Evolutionary conservation across 2,888 invertebrate genomes (phyloP).

Genomic region (Caenorhabditis sinica): DNA sequence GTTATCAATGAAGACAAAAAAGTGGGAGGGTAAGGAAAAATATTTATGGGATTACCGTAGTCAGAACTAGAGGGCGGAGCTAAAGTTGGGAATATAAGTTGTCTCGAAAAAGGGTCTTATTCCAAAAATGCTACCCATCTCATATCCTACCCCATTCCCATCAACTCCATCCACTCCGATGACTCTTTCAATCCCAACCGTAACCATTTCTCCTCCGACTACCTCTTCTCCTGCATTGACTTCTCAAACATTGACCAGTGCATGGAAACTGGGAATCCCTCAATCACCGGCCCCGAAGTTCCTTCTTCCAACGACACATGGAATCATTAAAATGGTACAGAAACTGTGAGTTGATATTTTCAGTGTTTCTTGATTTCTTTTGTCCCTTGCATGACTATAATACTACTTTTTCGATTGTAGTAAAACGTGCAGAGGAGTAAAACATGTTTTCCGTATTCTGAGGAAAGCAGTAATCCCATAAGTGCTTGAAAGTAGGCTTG

Average conservation of each 20-base stretch:
- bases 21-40: slow-evolving; percentile 51
- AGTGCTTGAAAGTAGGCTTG: no score
- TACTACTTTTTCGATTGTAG: no score
- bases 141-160: background rate
- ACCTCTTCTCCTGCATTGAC: slow-evolving; percentile 8
- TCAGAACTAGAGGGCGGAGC: slow-evolving; percentile 35
- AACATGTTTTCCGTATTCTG: background rate
- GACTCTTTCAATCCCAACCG: slow-evolving; percentile 28
- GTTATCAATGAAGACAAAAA: slow-evolving; percentile 19
- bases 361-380: background rate
- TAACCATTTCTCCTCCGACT: slow-evolving; percentile 8
- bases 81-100: background rate
- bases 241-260: slow-evolving; percentile 29
- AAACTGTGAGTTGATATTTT: slow-evolving; percentile 42
- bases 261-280: slow-evolving; percentile 41
- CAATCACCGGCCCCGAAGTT: slow-evolving; percentile 14
- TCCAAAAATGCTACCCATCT: slow-evolving; percentile 20
- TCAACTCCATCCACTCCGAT: slow-evolving; percentile 13
- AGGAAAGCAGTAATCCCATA: no score
- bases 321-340: slow-evolving; percentile 37
- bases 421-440: no score
- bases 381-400: background rate
- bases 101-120: background rate
- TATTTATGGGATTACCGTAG: slow-evolving; percentile 63
- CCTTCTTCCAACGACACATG: slow-evolving; percentile 38